Conservation (phyloP, 2,888 invertebrate species). For the Choreutis nemorana region DNA sequence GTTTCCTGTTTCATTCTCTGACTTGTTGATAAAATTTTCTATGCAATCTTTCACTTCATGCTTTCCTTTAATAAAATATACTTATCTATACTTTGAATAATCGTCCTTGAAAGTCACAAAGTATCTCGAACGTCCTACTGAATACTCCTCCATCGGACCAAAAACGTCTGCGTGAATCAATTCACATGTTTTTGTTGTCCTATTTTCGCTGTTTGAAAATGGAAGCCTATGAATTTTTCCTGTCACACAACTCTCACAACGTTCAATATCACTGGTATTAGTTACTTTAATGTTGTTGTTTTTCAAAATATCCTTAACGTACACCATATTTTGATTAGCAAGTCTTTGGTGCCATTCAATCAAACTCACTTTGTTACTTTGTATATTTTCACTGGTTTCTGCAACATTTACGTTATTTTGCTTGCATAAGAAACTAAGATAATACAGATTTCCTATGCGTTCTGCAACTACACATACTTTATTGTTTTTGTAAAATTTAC, state of each 20-base stretch:
- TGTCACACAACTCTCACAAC: slow-evolving; percentile 14
- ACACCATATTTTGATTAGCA: slow-evolving; percentile 8
- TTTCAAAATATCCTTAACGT: slow-evolving; percentile 7
- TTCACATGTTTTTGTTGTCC: slow-evolving; percentile 11
- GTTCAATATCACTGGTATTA: background rate
- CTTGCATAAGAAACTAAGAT: no score
- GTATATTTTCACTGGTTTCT: no score
- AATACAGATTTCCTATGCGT: no score
- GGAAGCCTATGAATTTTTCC: slow-evolving; percentile 14
- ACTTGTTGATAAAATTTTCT: slow-evolving; percentile 11
- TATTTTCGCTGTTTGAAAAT: slow-evolving; percentile 11
- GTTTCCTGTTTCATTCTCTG: slow-evolving; percentile 14
- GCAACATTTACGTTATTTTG: no score
- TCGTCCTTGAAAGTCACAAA: slow-evolving; percentile 11
- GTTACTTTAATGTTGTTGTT: slow-evolving; percentile 13
- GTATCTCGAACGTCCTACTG: slow-evolving; percentile 11
- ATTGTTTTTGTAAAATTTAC: no score
- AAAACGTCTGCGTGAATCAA: slow-evolving; percentile 14
- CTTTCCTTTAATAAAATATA: slow-evolving; percentile 11
- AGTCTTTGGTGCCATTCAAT: slow-evolving; percentile 11
- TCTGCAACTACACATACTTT: no score
- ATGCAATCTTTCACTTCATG: slow-evolving; percentile 10
- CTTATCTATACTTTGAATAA: slow-evolving; percentile 8
- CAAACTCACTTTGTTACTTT: no score
- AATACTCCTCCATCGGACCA: slow-evolving; percentile 13